A percentile compares a stretch with the other conserved stretches of the same genome.
Conservation (phyloP, 2,888 invertebrate genomes). For the Dastarcus helophoroides region DNA sequence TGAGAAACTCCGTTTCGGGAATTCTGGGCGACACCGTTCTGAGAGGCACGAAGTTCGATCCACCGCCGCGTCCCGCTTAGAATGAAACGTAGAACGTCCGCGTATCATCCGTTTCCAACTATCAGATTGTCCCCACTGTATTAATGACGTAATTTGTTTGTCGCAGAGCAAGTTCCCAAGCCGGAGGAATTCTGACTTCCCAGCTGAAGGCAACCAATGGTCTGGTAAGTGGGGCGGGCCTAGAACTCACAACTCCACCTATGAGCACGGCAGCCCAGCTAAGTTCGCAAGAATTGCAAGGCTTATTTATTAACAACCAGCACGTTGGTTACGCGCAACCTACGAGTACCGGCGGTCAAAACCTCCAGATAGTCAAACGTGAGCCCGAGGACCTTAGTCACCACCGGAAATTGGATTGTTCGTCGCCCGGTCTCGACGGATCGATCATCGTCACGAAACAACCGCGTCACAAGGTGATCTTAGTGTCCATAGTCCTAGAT, state of each 20-base stretch:
- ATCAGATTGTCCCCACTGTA: neutral
- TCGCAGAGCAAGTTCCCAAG: constrained; percentile 38
- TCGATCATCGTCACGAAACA: constrained; percentile 45
- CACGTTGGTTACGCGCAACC: constrained; percentile 47
- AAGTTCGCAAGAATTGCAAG: constrained; percentile 47
- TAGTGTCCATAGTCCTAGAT: too few species aligned
- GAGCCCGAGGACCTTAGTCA: constrained; percentile 72
- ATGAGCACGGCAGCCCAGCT: constrained; percentile 42
- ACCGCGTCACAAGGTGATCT: constrained; percentile 47
- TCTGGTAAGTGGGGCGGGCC: constrained; percentile 56
- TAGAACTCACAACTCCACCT: constrained; percentile 39
- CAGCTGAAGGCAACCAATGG: constrained; percentile 60
- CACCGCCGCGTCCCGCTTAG: too few species aligned
- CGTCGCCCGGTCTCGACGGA: constrained; percentile 42
- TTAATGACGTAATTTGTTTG: constrained; percentile 31
- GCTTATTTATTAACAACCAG: constrained; percentile 45
- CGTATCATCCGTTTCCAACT: too few species aligned
- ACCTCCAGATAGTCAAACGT: constrained; percentile 62
- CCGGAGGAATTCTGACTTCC: constrained; percentile 49
- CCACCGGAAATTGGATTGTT: constrained; percentile 51
- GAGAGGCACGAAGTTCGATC: too few species aligned
- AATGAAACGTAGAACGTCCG: too few species aligned
- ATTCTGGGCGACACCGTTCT: too few species aligned
- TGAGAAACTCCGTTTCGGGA: too few species aligned
- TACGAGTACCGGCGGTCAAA: constrained; percentile 37